Percentiles rank a stretch among this genome's conserved stretches.
These are phyloP conservation scores for Pantherophis guttatus DNA, from an alignment of 2,113 vertebrate species.

Conservation along the genomic window DNA sequence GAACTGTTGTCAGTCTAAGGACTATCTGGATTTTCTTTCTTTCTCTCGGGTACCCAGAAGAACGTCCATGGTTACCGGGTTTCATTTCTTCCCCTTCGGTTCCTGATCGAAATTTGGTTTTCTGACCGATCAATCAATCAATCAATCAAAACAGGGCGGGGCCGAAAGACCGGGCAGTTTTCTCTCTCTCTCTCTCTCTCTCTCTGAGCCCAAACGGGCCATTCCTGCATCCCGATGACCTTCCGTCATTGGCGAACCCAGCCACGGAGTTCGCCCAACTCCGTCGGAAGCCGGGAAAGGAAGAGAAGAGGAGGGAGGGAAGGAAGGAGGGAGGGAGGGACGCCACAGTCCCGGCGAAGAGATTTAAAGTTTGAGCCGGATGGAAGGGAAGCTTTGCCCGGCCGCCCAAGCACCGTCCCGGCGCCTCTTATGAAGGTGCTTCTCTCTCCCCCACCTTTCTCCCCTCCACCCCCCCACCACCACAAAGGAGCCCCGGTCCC, in stretches of 20 bases:
- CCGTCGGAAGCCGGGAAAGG: background rate
- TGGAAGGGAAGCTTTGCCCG: background rate
- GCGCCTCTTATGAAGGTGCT: background rate
- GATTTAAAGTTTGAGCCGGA: background rate
- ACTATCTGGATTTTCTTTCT: background rate
- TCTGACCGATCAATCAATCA: background rate
- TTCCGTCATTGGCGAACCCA: background rate
- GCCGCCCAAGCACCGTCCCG: too few species aligned
- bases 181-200: background rate
- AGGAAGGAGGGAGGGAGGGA: too few species aligned
- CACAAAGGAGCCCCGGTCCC: background rate
- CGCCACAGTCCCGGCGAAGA: background rate
- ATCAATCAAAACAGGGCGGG: background rate
- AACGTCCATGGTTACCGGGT: background rate
- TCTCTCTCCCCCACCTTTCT: background rate
- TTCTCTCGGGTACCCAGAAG: background rate
- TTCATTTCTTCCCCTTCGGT: background rate
- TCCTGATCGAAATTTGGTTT: background rate
- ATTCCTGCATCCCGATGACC: background rate
- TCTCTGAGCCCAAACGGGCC: too few species aligned
- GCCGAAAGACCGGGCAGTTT: too few species aligned
- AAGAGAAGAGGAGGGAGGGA: too few species aligned
- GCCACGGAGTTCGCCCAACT: too few species aligned
- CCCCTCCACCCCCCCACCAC: background rate
- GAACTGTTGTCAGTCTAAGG: background rate